A percentile compares a stretch with the other conserved stretches of the same genome.
These are phyloP conservation scores for Drosophila paulistorum DNA, from an alignment of 1,140 invertebrate species.

Conservation along the genomic window DNA sequence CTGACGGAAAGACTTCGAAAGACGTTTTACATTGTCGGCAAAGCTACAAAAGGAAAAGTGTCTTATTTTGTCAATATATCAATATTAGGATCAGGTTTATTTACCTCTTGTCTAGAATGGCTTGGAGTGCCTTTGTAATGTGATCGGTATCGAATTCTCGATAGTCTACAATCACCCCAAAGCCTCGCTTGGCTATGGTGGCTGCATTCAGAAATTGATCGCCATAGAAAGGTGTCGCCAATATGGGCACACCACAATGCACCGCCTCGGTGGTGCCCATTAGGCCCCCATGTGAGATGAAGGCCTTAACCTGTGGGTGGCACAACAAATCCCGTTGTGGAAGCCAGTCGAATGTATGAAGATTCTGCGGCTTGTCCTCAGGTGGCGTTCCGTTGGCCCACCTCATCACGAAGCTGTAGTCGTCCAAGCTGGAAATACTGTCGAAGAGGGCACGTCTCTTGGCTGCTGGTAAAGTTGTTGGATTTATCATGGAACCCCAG, in stretches of 20 bases:
- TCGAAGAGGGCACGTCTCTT: constrained; percentile 85
- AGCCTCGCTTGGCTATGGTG: constrained; percentile 85
- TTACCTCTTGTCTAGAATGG: constrained; percentile 71
- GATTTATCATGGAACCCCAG: constrained; percentile 84
- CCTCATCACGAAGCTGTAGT: constrained; percentile 86
- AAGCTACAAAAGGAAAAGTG: constrained; percentile 52
- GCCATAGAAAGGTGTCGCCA: constrained; percentile 88
- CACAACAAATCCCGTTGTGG: constrained; percentile 88
- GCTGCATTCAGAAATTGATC: constrained; percentile 87
- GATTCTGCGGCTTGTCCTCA: constrained; percentile 85
- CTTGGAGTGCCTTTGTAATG: constrained; percentile 83
- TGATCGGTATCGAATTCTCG: constrained; percentile 85
- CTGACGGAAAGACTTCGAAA: constrained; percentile 84
- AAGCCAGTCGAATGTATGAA: constrained; percentile 86
- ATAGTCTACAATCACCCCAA: constrained; percentile 85
- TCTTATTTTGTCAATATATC: neutral
- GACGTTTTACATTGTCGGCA: constrained; percentile 82
- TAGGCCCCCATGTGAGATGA: constrained; percentile 89
- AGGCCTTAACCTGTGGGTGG: constrained; percentile 87
- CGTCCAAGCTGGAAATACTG: constrained; percentile 84
- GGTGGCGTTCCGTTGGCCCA: constrained; percentile 85
- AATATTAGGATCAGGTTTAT: neutral
- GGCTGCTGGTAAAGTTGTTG: constrained; percentile 85
- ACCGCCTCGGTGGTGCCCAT: constrained; percentile 89
- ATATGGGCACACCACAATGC: constrained; percentile 88